Conservation (phyloP, 2,888 invertebrate species). For the Sphaerophoria taeniata region DNA sequence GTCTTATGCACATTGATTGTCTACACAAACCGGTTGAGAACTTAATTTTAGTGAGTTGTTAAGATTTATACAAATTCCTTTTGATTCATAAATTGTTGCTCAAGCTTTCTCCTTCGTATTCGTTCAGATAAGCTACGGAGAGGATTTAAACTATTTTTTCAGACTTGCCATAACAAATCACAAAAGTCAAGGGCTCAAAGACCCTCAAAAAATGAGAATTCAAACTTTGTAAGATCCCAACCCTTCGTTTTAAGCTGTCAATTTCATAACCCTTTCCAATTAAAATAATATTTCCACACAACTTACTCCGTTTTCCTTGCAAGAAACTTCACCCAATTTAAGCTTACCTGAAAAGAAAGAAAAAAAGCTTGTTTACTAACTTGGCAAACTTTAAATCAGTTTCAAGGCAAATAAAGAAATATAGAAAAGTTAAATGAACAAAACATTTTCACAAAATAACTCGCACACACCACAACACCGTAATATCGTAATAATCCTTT, state of each 20-base stretch:
- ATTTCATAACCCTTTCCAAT: not conserved
- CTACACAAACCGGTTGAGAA: too few relatives aligned
- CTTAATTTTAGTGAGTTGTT: too few relatives aligned
- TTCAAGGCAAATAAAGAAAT: conserved; percentile 10
- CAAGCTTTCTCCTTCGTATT: too few relatives aligned
- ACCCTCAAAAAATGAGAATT: too few relatives aligned
- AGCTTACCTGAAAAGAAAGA: conserved; percentile 65
- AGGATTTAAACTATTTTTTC: too few relatives aligned
- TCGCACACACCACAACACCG: not conserved
- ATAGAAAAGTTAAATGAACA: conserved; percentile 33
- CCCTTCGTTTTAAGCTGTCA: not conserved
- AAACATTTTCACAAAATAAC: conserved; percentile 37
- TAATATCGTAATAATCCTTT: conserved; percentile 16
- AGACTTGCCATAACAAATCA: too few relatives aligned
- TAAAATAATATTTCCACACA: not conserved
- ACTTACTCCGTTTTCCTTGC: conserved; percentile 13
- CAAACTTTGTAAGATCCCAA: not conserved
- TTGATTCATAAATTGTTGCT: too few relatives aligned
- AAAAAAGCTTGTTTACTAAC: not conserved
- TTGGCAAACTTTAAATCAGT: conserved; percentile 30
- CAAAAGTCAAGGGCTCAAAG: too few relatives aligned
- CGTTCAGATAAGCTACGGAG: too few relatives aligned
- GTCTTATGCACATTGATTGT: too few relatives aligned
- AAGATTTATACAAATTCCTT: too few relatives aligned
- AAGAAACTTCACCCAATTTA: conserved; percentile 8